These are phyloP conservation scores for Cataglyphis livida DNA, from an alignment of 2,888 invertebrate species.

Conservation along the genomic window DNA sequence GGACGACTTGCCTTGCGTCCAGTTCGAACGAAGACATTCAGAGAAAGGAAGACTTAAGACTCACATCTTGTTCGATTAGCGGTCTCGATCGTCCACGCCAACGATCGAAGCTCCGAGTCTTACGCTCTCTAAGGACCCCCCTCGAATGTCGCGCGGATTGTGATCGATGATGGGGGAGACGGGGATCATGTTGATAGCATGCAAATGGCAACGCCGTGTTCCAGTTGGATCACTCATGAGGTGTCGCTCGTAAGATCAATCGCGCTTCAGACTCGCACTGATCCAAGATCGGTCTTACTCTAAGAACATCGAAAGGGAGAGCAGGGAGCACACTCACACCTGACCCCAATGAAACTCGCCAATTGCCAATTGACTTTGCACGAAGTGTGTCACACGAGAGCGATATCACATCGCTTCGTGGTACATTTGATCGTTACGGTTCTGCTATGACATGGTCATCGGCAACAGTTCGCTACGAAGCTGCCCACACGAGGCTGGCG, in stretches of 20 bases:
- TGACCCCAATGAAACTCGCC: slow-evolving; percentile 85
- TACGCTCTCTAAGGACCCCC: slow-evolving; percentile 8
- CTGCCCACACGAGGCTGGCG: slow-evolving; percentile 84
- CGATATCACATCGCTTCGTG: slow-evolving; percentile 49
- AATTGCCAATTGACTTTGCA: slow-evolving; percentile 81
- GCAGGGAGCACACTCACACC: slow-evolving; percentile 84
- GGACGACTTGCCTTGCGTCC: slow-evolving; percentile 76
- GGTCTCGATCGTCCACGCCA: slow-evolving; percentile 25
- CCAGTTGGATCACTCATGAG: slow-evolving; percentile 82
- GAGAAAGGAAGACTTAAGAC: slow-evolving; percentile 42
- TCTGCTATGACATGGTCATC: slow-evolving; percentile 83
- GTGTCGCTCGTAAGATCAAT: slow-evolving; percentile 79
- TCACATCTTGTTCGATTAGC: slow-evolving; percentile 37
- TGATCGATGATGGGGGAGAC: slow-evolving; percentile 62
- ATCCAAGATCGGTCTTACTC: slow-evolving; percentile 70
- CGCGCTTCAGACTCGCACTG: slow-evolving; percentile 70
- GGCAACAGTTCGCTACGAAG: slow-evolving; percentile 82
- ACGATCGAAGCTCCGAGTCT: slow-evolving; percentile 40
- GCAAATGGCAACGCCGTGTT: slow-evolving; percentile 83
- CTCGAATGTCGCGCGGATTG: slow-evolving; percentile 45
- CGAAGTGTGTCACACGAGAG: slow-evolving; percentile 20
- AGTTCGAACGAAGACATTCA: slow-evolving; percentile 71
- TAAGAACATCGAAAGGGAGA: slow-evolving; percentile 83
- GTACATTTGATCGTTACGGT: slow-evolving; percentile 49
- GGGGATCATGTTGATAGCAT: slow-evolving; percentile 67